A percentile compares a stretch with the other conserved stretches of the same genome.
Conservation (phyloP, 1,140 invertebrate species). For the Hyphantria cunea region DNA sequence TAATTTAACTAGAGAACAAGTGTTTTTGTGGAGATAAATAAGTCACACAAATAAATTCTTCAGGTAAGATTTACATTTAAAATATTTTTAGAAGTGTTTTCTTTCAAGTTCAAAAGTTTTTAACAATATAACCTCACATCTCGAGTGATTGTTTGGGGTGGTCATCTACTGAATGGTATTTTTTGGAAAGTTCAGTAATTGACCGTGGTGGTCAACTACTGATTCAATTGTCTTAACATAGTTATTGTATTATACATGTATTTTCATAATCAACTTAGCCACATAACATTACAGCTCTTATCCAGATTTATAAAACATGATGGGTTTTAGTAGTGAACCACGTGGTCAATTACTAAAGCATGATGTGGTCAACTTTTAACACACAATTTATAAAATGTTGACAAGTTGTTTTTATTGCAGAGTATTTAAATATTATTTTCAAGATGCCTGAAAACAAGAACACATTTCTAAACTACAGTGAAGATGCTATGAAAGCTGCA, state of each 20-base stretch:
- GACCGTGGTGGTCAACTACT: slow-evolving; percentile 22
- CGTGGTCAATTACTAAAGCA: background rate
- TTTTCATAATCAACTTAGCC: slow-evolving; percentile 12
- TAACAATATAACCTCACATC: no score
- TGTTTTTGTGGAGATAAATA: no score
- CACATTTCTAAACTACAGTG: slow-evolving; percentile 33
- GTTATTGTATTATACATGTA: slow-evolving; percentile 33
- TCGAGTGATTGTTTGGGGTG: slow-evolving; percentile 9
- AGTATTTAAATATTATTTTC: slow-evolving; percentile 24
- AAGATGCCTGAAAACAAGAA: slow-evolving; percentile 35
- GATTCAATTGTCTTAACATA: slow-evolving; percentile 34
- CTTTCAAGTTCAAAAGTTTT: no score
- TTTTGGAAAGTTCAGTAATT: slow-evolving; percentile 11
- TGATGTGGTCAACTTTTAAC: slow-evolving; percentile 29
- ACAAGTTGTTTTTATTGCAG: slow-evolving; percentile 33
- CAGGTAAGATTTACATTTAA: no score
- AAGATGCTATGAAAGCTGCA: slow-evolving; percentile 32
- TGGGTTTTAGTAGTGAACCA: no score
- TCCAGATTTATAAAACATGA: no score
- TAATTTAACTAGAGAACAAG: no score
- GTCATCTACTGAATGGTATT: slow-evolving; percentile 22
- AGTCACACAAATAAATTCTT: no score
- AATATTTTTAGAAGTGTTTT: no score
- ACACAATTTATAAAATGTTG: slow-evolving; percentile 36
- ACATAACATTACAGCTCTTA: no score